Evolutionary conservation across 2,113 vertebrate genomes (phyloP).

Genomic region (Pygoscelis antarcticus): DNA sequence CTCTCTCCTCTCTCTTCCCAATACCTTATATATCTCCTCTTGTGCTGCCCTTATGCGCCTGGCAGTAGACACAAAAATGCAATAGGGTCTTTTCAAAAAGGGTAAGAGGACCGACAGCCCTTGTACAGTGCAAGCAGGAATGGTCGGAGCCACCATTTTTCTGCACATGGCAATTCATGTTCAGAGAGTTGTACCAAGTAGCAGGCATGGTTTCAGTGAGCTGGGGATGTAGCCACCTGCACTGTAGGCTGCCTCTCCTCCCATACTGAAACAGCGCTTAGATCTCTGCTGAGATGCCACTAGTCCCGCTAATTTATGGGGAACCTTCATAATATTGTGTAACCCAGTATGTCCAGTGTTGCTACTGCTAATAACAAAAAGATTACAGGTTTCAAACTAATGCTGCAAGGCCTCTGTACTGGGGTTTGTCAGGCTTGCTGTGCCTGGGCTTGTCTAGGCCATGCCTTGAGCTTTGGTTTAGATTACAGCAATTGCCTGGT

Average conservation of each 20-base stretch:
- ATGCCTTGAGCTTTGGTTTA: neutral
- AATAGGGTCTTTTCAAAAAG: neutral
- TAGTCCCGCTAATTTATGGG: neutral
- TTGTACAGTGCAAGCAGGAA: neutral
- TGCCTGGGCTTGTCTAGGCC: neutral
- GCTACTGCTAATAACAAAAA: neutral
- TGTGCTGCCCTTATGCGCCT: neutral
- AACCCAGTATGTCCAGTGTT: neutral
- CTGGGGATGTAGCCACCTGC: too few species aligned
- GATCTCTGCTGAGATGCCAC: neutral
- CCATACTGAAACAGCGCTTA: neutral
- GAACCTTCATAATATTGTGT: neutral
- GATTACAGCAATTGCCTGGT: neutral
- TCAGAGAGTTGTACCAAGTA: neutral
- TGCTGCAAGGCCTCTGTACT: neutral
- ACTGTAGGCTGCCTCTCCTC: neutral
- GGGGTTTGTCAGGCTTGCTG: neutral
- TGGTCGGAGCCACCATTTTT: neutral
- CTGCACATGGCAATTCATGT: neutral
- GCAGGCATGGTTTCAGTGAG: accelerated
- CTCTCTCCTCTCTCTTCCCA: neutral
- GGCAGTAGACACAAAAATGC: neutral
- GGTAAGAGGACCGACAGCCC: neutral
- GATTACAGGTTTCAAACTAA: neutral
- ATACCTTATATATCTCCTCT: neutral